These are phyloP conservation scores for Megaustenia siamemsis DNA, from an alignment of 2,888 invertebrate species.

Conservation along the genomic window DNA sequence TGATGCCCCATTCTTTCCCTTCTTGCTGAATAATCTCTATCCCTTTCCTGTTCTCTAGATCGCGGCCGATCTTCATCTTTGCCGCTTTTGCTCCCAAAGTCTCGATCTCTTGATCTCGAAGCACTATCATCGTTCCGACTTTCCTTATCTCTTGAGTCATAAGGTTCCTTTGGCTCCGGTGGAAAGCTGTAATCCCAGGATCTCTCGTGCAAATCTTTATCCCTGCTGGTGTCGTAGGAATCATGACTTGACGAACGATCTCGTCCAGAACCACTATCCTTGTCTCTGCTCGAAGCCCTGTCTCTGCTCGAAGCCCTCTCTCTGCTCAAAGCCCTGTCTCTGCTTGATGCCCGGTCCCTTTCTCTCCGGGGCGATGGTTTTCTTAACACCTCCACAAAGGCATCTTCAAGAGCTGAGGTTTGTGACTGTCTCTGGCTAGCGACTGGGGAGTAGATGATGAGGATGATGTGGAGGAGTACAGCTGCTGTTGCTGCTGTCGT, in stretches of 20 bases:
- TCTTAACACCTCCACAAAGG: slow-evolving; percentile 51
- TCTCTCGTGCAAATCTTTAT: slow-evolving; percentile 36
- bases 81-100: slow-evolving; percentile 35
- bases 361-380: slow-evolving; percentile 51
- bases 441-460: slow-evolving; percentile 47
- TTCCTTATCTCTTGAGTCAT: slow-evolving; percentile 55
- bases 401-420: slow-evolving; percentile 52
- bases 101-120: slow-evolving; percentile 56
- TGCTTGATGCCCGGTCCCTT: slow-evolving; percentile 21
- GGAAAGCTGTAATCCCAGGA: slow-evolving; percentile 58
- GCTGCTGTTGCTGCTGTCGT: slow-evolving; percentile 57
- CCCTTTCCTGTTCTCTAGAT: slow-evolving; percentile 59
- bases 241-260: slow-evolving; percentile 39
- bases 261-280: slow-evolving; percentile 10
- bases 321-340: slow-evolving; percentile 35
- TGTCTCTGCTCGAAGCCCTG: slow-evolving; percentile 32
- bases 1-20: slow-evolving; percentile 54
- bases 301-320: slow-evolving; percentile 38
- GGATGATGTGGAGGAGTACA: slow-evolving; percentile 44
- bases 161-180: slow-evolving; percentile 63
- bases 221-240: slow-evolving; percentile 27
- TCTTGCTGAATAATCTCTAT: slow-evolving; percentile 57
- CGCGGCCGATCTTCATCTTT: slow-evolving; percentile 63
- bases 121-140: slow-evolving; percentile 19
- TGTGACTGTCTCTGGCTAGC: slow-evolving; percentile 44